Base-by-base conservation (phyloP, 2,797 vertebrate species). In the Bradypodion ventrale region DNA sequence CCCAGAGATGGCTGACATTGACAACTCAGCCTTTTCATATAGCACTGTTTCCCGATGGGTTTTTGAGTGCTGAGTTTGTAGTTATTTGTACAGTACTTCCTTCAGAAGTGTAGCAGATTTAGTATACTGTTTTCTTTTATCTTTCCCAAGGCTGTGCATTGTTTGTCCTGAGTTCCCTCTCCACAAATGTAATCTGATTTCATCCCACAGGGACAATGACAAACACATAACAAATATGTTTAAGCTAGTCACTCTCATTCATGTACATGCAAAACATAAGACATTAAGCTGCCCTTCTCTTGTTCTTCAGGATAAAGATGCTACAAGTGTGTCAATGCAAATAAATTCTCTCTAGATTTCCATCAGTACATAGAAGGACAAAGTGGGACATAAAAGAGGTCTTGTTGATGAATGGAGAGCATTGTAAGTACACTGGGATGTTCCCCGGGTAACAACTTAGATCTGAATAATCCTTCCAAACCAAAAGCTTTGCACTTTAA, bases 131-230 rank as follows among this genome's bases (percentile, higher is more conserved):
- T 86, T 89, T 86, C 46, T 32, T 0, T 46, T 7, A 7, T 44
- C 15, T 82, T 87, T 85, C 86, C 56, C 21, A 79, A 77, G 77
- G 75, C 0, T 56, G 68, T 68, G 12, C 10, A 59, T 42, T 85
- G 52, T 87, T 91, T 89, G 68, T 75, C 75, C 85, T 83, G 86
- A 80, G 63, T 27, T 92, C 19, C 13, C 70, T 19, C 88, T 92
- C 89, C 89, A 87, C 52, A 87, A 87, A 80, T 27, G 29, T 6
- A 81, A 75, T 90, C 90, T 82, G 23, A 23, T 63, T 52, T 81
- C 89, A 68, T 89, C 83, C 85, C 78, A 62, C 1, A 23, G 56
- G 46, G 29, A 85, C 35, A 79, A 0, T 81, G 85, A 85, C 83
- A 92, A 89, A 80, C 8, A 42, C 88, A 59, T 7, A 75, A 81